Evolutionary conservation across 2,888 invertebrate genomes (phyloP).

Genomic region (Drosophila sordidula): DNA sequence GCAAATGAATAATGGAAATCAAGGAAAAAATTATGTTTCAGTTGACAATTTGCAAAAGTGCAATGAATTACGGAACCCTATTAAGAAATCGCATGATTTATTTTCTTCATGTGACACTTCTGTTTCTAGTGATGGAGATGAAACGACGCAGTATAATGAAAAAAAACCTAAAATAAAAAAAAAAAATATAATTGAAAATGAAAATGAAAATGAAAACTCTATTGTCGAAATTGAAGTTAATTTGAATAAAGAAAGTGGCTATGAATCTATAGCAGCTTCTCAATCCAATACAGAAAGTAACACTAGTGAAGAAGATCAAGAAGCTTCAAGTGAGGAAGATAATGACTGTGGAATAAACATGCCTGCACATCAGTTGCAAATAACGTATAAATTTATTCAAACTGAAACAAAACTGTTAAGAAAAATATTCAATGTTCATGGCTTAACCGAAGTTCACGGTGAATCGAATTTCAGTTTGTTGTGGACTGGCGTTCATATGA

Average conservation of each 20-base stretch:
- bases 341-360: constrained; percentile 84
- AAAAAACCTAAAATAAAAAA: constrained; percentile 31
- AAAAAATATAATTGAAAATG: constrained; percentile 31
- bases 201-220: background rate
- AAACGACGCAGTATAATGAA: constrained; percentile 50
- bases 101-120: constrained; percentile 83
- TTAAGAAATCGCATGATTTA: constrained; percentile 61
- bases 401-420: constrained; percentile 92
- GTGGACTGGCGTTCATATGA: constrained; percentile 97
- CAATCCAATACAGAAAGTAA: constrained; percentile 37
- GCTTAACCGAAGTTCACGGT: constrained; percentile 89
- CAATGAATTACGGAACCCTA: constrained; percentile 8
- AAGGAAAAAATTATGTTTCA: constrained; percentile 42
- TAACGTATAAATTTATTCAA: constrained; percentile 92
- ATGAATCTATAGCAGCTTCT: constrained; percentile 30
- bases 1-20: constrained; percentile 19
- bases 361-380: constrained; percentile 89
- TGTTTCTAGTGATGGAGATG: constrained; percentile 83
- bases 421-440: constrained; percentile 91
- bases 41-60: constrained; percentile 32
- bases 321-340: constrained; percentile 68
- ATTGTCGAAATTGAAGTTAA: constrained; percentile 31
- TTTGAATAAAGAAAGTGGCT: constrained; percentile 52
- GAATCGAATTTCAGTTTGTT: constrained; percentile 93
- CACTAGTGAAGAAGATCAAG: constrained; percentile 66